These are phyloP conservation scores for Misgurnus mizolepis DNA, from an alignment of 2,113 vertebrate genomes.

Conservation along the genomic window DNA sequence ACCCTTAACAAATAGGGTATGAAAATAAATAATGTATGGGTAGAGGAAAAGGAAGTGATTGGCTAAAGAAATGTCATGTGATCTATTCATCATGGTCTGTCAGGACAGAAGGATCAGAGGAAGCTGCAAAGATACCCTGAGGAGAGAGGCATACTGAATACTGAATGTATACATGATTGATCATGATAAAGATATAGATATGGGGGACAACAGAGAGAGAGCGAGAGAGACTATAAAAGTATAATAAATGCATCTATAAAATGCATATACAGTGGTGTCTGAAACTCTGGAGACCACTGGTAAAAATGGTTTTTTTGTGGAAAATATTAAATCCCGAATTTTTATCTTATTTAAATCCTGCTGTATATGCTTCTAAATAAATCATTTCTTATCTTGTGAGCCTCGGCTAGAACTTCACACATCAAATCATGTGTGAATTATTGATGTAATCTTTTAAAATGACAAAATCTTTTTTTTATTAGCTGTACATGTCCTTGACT, in stretches of 20 bases:
- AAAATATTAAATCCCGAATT: not conserved
- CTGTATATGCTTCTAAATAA: not conserved
- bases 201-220: constrained; percentile 15
- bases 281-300: not conserved
- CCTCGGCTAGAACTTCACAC: not conserved
- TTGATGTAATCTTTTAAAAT: not conserved
- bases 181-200: constrained; percentile 14
- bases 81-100: constrained; percentile 24
- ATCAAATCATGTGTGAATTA: not conserved
- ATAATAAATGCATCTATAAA: not conserved
- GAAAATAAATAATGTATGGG: not conserved
- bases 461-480: constrained; percentile 9
- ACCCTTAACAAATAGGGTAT: not conserved
- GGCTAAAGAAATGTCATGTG: constrained; percentile 10
- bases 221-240: not conserved
- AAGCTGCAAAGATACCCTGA: not conserved
- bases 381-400: not conserved
- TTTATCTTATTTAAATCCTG: not conserved
- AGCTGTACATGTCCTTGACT: constrained; percentile 3
- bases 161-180: constrained; percentile 18
- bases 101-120: constrained; percentile 15
- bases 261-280: not conserved
- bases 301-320: no score
- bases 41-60: constrained; percentile 6
- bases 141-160: not conserved